Percentiles rank a stretch among this genome's conserved stretches.
These are phyloP conservation scores for Dendrophyllia cribrosa DNA, from an alignment of 64 coral and sea anemone species.

Conservation along the genomic window DNA sequence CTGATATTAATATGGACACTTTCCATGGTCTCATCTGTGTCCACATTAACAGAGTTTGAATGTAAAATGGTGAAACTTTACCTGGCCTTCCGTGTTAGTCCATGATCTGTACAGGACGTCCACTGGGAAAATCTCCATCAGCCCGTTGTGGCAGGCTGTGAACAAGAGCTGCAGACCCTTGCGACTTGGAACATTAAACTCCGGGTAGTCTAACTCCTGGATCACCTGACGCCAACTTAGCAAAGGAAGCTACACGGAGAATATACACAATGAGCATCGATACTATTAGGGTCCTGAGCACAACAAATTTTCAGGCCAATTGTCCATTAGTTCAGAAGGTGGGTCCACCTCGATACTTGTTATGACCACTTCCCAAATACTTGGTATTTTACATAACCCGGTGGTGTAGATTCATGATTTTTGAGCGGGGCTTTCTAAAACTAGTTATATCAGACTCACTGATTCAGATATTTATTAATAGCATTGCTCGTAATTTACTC, in stretches of 20 bases:
- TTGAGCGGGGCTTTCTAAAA: too few species aligned
- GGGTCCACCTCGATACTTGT: too few species aligned
- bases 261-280: conserved; percentile 17
- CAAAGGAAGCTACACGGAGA: conserved; percentile 55
- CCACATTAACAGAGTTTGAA: too few species aligned
- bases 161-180: conserved; percentile 89
- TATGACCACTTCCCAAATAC: too few species aligned
- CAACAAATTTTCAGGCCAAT: background rate
- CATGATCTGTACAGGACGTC: conserved; percentile 88
- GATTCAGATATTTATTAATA: too few species aligned
- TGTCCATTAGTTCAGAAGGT: too few species aligned
- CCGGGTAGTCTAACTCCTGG: conserved; percentile 90
- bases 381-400: too few species aligned
- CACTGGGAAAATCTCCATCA: conserved; percentile 91
- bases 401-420: too few species aligned
- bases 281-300: background rate
- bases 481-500: too few species aligned
- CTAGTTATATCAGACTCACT: too few species aligned
- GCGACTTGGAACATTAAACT: conserved; percentile 72
- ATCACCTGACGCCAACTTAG: conserved; percentile 90
- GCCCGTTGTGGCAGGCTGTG: conserved; percentile 68
- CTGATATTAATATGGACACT: background rate
- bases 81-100: conserved; percentile 96
- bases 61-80: background rate
- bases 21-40: background rate